Evolutionary conservation across 2,888 invertebrate species (phyloP).

Genomic region (Tenthredo notha): DNA sequence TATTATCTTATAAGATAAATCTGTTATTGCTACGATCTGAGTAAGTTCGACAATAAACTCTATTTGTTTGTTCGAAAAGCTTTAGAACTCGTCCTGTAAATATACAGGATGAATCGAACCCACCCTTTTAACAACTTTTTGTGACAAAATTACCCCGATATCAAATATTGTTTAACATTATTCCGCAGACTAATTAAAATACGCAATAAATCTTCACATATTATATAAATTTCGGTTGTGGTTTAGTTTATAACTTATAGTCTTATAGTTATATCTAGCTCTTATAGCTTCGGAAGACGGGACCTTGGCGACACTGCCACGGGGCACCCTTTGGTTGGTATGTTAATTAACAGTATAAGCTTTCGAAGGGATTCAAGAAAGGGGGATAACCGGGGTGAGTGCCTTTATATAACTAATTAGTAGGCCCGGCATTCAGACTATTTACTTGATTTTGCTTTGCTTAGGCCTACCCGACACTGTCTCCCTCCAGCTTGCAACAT

Average conservation of each 20-base stretch:
- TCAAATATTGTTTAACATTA: background rate
- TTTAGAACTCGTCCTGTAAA: background rate
- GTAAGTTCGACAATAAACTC: conserved; percentile 37
- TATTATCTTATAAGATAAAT: conserved; percentile 54
- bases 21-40: conserved; percentile 51
- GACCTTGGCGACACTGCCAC: conserved; percentile 41
- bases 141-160: background rate
- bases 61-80: conserved; percentile 21
- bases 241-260: background rate
- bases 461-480: conserved; percentile 63
- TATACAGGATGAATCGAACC: conserved; percentile 8
- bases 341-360: conserved; percentile 77
- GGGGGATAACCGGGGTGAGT: conserved; percentile 62
- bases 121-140: background rate
- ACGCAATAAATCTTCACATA: too few relatives aligned
- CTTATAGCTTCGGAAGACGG: background rate
- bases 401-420: conserved; percentile 75
- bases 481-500: conserved; percentile 49
- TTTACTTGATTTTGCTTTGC: conserved; percentile 68
- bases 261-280: background rate
- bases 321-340: conserved; percentile 65
- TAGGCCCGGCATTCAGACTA: conserved; percentile 71
- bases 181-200: background rate
- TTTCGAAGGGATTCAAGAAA: conserved; percentile 70
- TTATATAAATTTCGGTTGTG: too few relatives aligned